Conservation (phyloP, 2,888 invertebrate species). For the Acrocera orbiculus region DNA sequence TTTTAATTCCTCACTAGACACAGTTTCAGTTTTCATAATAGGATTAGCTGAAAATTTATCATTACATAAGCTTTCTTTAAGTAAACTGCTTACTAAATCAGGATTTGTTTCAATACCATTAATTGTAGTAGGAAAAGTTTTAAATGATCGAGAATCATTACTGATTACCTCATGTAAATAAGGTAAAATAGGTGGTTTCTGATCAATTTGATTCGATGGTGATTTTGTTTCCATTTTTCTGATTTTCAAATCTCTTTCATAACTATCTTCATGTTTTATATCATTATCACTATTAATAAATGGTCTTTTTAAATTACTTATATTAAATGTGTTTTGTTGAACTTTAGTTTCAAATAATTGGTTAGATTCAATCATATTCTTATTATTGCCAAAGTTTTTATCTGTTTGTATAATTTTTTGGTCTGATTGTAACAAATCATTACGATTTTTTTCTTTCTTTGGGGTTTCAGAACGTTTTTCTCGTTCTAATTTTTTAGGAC, state of each 20-base stretch:
- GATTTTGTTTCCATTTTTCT: slow-evolving; percentile 10
- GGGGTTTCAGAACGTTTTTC: slow-evolving; percentile 17
- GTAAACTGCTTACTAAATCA: slow-evolving; percentile 47
- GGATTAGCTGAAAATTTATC: not conserved
- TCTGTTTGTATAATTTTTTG: slow-evolving; percentile 7
- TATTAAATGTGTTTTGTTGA: slow-evolving; percentile 4
- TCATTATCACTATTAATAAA: not conserved
- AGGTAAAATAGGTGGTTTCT: slow-evolving; percentile 1
- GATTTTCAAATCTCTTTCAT: slow-evolving; percentile 10
- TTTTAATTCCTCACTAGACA: slow-evolving; percentile 23
- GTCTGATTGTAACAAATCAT: slow-evolving; percentile 6
- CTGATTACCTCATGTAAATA: slow-evolving; percentile 3
- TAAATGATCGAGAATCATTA: slow-evolving; percentile 4
- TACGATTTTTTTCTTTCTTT: slow-evolving; percentile 27
- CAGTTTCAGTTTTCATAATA: not conserved
- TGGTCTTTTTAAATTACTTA: slow-evolving; percentile 7
- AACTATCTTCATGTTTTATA: slow-evolving; percentile 6
- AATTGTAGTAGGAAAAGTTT: slow-evolving; percentile 18
- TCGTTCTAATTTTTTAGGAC: slow-evolving; percentile 24
- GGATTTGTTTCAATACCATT: slow-evolving; percentile 58
- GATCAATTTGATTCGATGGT: slow-evolving; percentile 3
- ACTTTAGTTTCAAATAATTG: not conserved
- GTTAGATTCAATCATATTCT: too few species aligned
- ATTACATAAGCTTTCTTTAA: slow-evolving; percentile 42
- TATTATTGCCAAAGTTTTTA: not conserved